Base-by-base conservation (phyloP, 1,140 invertebrate species). In the Cyclargus thomasi region DNA sequence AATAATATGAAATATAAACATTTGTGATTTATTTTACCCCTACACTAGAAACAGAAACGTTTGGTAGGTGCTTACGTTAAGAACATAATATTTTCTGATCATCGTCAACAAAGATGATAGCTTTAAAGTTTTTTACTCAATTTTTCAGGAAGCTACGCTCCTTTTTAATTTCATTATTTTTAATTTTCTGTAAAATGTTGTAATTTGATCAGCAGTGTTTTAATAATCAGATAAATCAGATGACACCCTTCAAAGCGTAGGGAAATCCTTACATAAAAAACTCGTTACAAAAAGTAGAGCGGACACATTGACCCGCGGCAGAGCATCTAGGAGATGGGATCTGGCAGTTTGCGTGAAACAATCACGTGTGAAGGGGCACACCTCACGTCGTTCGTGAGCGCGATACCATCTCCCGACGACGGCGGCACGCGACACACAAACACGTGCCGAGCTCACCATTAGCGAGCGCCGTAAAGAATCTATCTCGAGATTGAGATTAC, bases 281-380 rank as follows among this genome's bases (percentile, higher is more conserved):
- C 10, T 47, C 14, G 39, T 47, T 16, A 47, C 39, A 76, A 80
- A 74, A 63, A 71, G 70, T 65, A 74, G 71, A 67, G 64, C 75
- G 79, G 75, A 70, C 71, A 73, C 72, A 74, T 70, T 65, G 55
- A 59, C 55, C 57, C 53, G 70, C 75, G 77, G 77, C 72, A 73
- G 78, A n/a, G 76, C 80, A 81, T 85, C 80, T 79, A 85, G 67
- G 69, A 80, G 86, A 88, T 86, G 77, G 57, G 73, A 83, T 86
- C 83, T 80, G 36, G 57, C 39, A 75, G 75, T 78, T 81, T 76
- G 77, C 76, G 69, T 65, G 67, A 69, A 72, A 83, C 78, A 77
- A 85, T 86, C 86, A 86, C 78, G 85, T 88, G 85, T 90, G 82
- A 88, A 83, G 82, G 78, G 78, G 85, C 81, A 83, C 78, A 78